Evolutionary conservation across 2,888 invertebrate species (phyloP).

Genomic region (Frankliniella intonsa): DNA sequence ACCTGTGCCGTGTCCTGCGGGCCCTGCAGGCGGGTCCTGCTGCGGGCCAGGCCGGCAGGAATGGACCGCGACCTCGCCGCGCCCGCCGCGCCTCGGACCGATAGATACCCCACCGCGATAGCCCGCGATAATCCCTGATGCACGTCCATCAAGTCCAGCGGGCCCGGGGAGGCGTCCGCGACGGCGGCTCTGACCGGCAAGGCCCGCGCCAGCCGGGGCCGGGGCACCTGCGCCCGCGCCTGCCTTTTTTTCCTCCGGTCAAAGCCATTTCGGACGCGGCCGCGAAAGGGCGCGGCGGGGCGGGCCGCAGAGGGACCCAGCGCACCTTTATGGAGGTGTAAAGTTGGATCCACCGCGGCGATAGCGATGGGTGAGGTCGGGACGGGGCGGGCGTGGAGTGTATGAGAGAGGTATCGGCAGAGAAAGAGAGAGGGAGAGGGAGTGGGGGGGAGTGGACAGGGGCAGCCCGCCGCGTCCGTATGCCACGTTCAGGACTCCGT

Average conservation of each 20-base stretch:
- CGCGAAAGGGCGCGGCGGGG: neutral
- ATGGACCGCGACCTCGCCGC: neutral
- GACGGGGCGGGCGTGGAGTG: no score
- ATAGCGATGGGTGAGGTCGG: conserved; percentile 14
- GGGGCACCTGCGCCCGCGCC: neutral
- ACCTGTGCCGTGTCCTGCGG: no score
- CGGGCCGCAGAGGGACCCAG: neutral
- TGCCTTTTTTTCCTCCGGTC: neutral
- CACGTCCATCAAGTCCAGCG: conserved; percentile 3
- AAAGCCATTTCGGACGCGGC: neutral
- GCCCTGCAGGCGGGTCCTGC: no score
- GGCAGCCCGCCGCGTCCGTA: no score
- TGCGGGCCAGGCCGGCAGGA: neutral
- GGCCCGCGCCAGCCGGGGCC: neutral
- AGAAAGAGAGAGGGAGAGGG: no score
- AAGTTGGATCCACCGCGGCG: conserved; percentile 15
- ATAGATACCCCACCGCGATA: neutral
- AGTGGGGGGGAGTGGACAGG: no score
- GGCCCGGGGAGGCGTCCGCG: neutral
- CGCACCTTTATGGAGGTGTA: conserved; percentile 7
- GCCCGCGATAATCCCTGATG: conserved; percentile 7
- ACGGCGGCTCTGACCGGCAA: neutral
- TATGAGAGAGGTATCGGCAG: no score
- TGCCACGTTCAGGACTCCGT: no score
- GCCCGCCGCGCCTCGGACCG: neutral